Conservation (phyloP, 2,797 vertebrate genomes). For the Novumbra hubbsi region DNA sequence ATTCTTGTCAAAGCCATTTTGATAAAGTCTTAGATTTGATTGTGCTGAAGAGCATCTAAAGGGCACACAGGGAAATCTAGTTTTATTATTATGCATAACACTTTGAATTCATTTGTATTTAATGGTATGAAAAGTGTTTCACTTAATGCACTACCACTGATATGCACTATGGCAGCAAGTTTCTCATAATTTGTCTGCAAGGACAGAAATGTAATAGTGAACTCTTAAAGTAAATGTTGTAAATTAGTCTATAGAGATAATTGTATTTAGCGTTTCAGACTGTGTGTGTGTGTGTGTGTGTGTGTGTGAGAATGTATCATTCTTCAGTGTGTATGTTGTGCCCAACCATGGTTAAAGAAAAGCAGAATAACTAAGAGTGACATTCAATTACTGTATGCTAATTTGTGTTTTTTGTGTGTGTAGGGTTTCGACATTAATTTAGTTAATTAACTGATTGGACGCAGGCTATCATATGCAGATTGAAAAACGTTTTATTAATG, state of each 20-base stretch:
- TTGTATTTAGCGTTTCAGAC: neutral
- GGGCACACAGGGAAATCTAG: neutral
- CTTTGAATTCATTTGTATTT: neutral
- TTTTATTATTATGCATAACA: neutral
- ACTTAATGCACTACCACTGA: slow-evolving; percentile 28
- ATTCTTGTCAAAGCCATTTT: slow-evolving; percentile 38
- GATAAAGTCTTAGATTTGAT: slow-evolving; percentile 32
- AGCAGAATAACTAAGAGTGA: slow-evolving; percentile 71
- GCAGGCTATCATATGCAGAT: slow-evolving; percentile 66
- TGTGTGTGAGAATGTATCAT: slow-evolving; percentile 12
- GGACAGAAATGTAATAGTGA: slow-evolving; percentile 30
- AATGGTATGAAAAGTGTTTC: slow-evolving; percentile 23
- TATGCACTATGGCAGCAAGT: slow-evolving; percentile 6
- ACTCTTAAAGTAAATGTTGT: slow-evolving; percentile 38
- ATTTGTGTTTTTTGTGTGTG: slow-evolving; percentile 64
- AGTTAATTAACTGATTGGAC: slow-evolving; percentile 72
- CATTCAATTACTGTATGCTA: slow-evolving; percentile 77
- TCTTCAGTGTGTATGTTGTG: slow-evolving; percentile 36
- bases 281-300: neutral
- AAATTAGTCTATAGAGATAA: slow-evolving; percentile 49
- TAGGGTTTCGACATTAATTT: slow-evolving; percentile 62
- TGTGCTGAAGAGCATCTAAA: slow-evolving; percentile 1
- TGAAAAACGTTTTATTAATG: slow-evolving; percentile 67
- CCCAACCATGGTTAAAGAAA: slow-evolving; percentile 65
- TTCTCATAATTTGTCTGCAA: slow-evolving; percentile 6